A percentile compares a stretch with the other conserved stretches of the same genome.
Evolutionary conservation across 2,113 vertebrate species (phyloP).

Genomic region (Periophthalmodon schlosseri): DNA sequence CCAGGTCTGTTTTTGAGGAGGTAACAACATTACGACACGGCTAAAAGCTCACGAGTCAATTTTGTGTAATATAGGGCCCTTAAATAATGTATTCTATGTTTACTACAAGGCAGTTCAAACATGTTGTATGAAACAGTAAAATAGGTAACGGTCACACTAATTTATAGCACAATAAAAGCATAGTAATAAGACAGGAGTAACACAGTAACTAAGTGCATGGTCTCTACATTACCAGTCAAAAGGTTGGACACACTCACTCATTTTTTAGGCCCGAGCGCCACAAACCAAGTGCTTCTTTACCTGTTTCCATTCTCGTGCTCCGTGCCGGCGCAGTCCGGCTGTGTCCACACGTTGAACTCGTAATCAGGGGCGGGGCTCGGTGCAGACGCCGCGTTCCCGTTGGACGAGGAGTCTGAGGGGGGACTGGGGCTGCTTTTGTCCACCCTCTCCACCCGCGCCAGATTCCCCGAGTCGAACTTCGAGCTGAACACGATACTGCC

Average conservation of each 20-base stretch:
- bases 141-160: no score
- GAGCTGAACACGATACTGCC: slow-evolving; percentile 90
- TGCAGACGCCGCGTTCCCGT: slow-evolving; percentile 28
- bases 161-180: no score
- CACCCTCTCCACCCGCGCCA: slow-evolving; percentile 88
- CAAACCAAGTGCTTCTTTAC: slow-evolving; percentile 57
- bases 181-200: no score
- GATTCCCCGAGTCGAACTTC: slow-evolving; percentile 92
- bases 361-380: slow-evolving; percentile 78
- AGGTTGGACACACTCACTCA: no score
- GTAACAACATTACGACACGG: no score
- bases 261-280: no score
- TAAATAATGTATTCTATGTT: neutral
- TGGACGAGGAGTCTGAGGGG: slow-evolving; percentile 39
- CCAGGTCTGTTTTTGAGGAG: no score
- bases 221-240: no score
- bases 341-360: slow-evolving; percentile 94
- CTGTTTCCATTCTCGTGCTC: slow-evolving; percentile 95
- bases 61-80: no score
- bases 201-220: no score
- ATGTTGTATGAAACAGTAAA: no score
- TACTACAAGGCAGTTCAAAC: neutral
- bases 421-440: slow-evolving; percentile 57
- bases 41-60: no score
- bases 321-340: slow-evolving; percentile 89